Evolutionary conservation across 2,113 vertebrate genomes (phyloP), one percentile per base, ranked within the genome.

Genomic region (Alexandromys fortis): DNA sequence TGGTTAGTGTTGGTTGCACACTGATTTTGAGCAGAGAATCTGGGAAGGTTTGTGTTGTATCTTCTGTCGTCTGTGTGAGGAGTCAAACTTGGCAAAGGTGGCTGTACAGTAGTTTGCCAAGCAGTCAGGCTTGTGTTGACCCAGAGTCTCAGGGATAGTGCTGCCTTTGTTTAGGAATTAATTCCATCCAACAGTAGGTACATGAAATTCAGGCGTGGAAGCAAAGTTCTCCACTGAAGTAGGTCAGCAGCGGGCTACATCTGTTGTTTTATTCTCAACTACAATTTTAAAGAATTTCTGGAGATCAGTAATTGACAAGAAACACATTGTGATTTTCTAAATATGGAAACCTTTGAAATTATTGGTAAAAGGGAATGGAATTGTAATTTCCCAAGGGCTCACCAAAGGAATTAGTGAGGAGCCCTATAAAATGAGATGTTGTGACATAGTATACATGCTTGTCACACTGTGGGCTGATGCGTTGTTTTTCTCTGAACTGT

Each of bases 401-500:
- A 68, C 52, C 38, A 24, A 86, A 89, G 26, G n/a, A 95, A 49
- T 93, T 83, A 73, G 4, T 73, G 45, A 96, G 24, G 52, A 93
- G 93, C 92, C 45, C 45, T 77, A 5, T 91, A 17, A 89, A 75
- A 30, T 73, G n/a, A 90, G 1, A 6, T 76, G 91, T 91, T 83
- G 73, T 91, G 38, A 47, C 35, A 58, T 75, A 91, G 16, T 52
- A 3, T 26, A 42, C 87, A 7, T 94, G 67, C 63, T 91, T 91
- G 55, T 70, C 83, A 21, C 45, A 75, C 8, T 42, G 16, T 72
- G 26, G 13, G 35, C 22, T 19, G 58, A 52, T 72, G n/a, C 7
- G 7, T 88, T 88, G 47, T 33, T 90, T 93, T 21, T 72, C 26
- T 94, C 81, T 94, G 67, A 81, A 4, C 76, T 96, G 92, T 94